phyloP scores from a whole-genome alignment of 1,140 invertebrate genomes.

The Trichoplusia ni region DNA sequence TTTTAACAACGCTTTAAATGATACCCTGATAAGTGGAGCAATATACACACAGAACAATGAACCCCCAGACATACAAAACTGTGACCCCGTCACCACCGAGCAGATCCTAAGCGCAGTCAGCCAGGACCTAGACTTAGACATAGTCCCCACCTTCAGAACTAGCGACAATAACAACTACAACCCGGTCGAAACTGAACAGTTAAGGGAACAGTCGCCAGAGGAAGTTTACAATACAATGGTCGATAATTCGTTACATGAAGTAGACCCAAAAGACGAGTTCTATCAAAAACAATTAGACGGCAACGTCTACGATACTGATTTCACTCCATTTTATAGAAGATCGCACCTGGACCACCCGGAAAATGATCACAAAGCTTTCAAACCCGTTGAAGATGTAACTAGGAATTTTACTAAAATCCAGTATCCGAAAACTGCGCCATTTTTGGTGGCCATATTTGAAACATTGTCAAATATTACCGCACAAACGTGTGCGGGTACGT shows the following conservation, averaged over 20 bases:
- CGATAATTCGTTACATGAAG: neutral
- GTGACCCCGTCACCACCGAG: neutral
- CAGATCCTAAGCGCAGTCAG: neutral
- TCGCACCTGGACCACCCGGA: neutral
- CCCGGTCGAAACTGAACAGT: neutral
- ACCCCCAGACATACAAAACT: neutral
- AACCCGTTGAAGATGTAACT: neutral
- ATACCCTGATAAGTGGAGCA: neutral
- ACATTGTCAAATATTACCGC: slow-evolving; percentile 48
- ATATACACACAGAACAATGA: neutral
- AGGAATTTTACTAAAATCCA: neutral
- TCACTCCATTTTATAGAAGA: neutral
- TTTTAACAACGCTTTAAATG: slow-evolving; percentile 1
- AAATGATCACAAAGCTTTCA: neutral
- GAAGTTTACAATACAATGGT: neutral
- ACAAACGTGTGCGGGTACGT: slow-evolving; percentile 49
- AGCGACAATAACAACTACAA: too few relatives aligned
- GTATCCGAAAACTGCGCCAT: slow-evolving; percentile 34
- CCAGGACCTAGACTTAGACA: slow-evolving; percentile 1
- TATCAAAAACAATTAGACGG: neutral
- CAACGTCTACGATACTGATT: neutral
- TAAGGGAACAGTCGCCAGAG: neutral
- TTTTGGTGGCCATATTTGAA: slow-evolving; percentile 56
- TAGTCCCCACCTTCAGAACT: neutral
- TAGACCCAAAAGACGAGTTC: neutral